Conservation (phyloP, 2,113 vertebrate species). For the Nothocercus julius region DNA sequence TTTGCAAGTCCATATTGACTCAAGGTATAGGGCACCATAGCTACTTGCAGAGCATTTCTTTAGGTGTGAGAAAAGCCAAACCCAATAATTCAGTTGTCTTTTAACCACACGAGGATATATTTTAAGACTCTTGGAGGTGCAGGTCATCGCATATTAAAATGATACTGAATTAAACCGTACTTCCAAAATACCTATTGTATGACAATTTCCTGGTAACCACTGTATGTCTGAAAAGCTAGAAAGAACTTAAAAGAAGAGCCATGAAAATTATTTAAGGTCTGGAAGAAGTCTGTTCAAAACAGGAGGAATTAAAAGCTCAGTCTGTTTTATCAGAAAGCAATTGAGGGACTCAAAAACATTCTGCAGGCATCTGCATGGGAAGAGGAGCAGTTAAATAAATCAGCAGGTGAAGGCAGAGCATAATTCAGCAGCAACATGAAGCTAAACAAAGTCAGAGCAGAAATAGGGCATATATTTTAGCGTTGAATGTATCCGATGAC, state of each 20-base stretch:
- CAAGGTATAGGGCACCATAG: background rate
- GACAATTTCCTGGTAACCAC: background rate
- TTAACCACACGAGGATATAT: background rate
- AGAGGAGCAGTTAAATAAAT: background rate
- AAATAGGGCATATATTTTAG: background rate
- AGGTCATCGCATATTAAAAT: background rate
- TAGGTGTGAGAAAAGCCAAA: background rate
- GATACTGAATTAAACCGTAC: background rate
- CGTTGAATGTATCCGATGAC: background rate
- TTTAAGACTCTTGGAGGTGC: background rate
- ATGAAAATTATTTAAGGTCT: background rate
- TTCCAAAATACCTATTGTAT: background rate
- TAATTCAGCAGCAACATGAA: background rate
- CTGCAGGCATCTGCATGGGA: background rate
- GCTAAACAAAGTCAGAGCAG: background rate
- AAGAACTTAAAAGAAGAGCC: background rate
- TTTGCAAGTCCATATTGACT: background rate
- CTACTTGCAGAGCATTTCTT: background rate
- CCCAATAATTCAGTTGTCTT: background rate
- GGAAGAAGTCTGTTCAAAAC: background rate
- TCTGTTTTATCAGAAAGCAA: background rate
- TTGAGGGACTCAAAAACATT: background rate
- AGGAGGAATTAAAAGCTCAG: background rate
- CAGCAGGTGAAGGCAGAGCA: background rate
- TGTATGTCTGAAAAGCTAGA: background rate